These are phyloP conservation scores for Porites lutea DNA, from an alignment of 64 coral and sea anemone genomes.

Conservation along the genomic window DNA sequence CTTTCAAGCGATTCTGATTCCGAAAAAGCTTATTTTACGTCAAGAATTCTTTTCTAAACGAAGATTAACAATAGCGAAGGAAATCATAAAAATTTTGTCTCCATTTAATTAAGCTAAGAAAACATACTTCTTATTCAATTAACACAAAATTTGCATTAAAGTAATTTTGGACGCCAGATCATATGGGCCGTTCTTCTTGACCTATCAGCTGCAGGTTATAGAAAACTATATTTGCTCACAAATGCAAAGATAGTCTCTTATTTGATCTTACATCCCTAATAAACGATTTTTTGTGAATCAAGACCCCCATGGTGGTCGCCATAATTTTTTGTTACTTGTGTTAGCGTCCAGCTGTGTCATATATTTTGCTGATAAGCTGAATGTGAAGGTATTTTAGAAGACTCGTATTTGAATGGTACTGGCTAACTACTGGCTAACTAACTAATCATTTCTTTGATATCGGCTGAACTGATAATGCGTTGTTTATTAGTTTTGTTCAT, in stretches of 20 bases:
- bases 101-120: constrained; percentile 8
- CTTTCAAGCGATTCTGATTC: background rate
- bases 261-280: background rate
- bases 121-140: constrained; percentile 14
- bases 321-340: background rate
- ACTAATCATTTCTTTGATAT: no score
- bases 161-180: background rate
- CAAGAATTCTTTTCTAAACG: background rate
- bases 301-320: background rate
- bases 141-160: background rate
- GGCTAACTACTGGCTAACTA: no score
- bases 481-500: no score
- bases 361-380: background rate
- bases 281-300: background rate
- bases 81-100: background rate
- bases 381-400: no score
- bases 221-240: background rate
- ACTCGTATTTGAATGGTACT: no score
- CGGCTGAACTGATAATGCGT: no score
- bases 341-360: background rate
- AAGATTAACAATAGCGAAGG: background rate
- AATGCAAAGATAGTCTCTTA: background rate
- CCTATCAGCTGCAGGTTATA: background rate
- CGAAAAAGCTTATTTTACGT: no score
- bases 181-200: background rate